phyloP scores from a whole-genome alignment of 2,888 invertebrate species.

The Meghimatium bilineatum region DNA sequence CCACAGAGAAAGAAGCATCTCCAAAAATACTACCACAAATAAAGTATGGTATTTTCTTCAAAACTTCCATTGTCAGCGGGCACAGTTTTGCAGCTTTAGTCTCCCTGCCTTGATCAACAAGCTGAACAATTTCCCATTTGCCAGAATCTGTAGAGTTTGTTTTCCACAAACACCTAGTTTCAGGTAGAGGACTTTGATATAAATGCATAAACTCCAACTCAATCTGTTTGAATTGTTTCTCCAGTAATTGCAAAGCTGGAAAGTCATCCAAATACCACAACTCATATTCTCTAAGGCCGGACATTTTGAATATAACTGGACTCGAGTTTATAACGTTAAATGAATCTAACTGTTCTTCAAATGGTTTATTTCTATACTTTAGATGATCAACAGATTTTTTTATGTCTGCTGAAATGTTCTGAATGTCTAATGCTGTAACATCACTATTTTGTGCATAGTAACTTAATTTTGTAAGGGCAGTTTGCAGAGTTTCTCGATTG shows the following conservation, averaged over 20 bases:
- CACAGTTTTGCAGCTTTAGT: slow-evolving; percentile 62
- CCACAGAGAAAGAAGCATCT: slow-evolving; percentile 73
- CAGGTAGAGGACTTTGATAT: slow-evolving; percentile 35
- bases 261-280: slow-evolving; percentile 50
- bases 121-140: slow-evolving; percentile 68
- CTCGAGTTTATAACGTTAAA: not conserved
- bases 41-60: slow-evolving; percentile 59
- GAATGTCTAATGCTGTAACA: slow-evolving; percentile 2
- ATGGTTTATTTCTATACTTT: not conserved
- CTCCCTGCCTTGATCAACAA: slow-evolving; percentile 71
- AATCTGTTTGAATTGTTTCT: slow-evolving; percentile 43
- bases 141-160: slow-evolving; percentile 67
- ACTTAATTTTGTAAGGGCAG: slow-evolving; percentile 51
- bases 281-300: slow-evolving; percentile 49
- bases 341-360: not conserved
- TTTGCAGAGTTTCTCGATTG: slow-evolving; percentile 46
- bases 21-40: slow-evolving; percentile 72
- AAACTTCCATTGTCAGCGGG: slow-evolving; percentile 64
- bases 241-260: slow-evolving; percentile 39
- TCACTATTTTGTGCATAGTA: slow-evolving; percentile 37
- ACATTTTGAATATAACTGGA: slow-evolving; percentile 53
- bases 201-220: slow-evolving; percentile 48
- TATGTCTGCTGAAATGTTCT: slow-evolving; percentile 21
- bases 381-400: slow-evolving; percentile 23
- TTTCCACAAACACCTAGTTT: slow-evolving; percentile 59